Evolutionary conservation across 2,888 invertebrate species (phyloP).

Genomic region (Ecliptopera silaceata): DNA sequence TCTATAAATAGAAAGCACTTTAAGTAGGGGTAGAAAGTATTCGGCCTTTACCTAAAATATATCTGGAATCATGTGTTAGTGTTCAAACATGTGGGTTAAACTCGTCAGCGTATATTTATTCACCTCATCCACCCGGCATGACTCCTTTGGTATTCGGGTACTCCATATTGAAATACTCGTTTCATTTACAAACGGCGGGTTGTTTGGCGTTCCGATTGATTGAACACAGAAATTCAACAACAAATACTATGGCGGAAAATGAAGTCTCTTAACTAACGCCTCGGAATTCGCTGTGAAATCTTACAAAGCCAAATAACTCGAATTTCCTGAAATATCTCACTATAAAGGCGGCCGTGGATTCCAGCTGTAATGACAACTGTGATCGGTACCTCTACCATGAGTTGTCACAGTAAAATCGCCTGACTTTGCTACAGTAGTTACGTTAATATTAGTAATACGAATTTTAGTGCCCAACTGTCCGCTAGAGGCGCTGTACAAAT

Average conservation of each 20-base stretch:
- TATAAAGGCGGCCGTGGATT: conserved; percentile 26
- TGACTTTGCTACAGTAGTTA: too few relatives aligned
- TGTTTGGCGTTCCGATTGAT: not conserved
- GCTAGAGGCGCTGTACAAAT: too few relatives aligned
- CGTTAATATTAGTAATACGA: too few relatives aligned
- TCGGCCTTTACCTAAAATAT: not conserved
- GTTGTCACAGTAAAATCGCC: too few relatives aligned
- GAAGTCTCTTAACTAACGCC: conserved; percentile 4
- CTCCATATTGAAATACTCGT: not conserved
- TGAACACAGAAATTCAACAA: not conserved
- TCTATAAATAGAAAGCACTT: too few relatives aligned
- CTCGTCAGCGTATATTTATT: not conserved
- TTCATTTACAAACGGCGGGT: not conserved
- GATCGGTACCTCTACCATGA: too few relatives aligned
- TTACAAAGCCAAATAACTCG: conserved; percentile 18
- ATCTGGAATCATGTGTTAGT: not conserved
- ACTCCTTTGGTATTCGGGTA: not conserved
- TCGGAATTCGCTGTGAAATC: conserved; percentile 9
- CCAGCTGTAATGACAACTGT: conserved; percentile 30
- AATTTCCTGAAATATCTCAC: conserved; percentile 20
- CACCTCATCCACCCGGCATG: not conserved
- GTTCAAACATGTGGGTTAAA: not conserved
- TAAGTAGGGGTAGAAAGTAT: not conserved
- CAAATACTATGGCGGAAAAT: not conserved
- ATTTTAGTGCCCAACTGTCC: too few relatives aligned